Conservation (phyloP, 2,113 vertebrate species). For the Pavo muticus region DNA sequence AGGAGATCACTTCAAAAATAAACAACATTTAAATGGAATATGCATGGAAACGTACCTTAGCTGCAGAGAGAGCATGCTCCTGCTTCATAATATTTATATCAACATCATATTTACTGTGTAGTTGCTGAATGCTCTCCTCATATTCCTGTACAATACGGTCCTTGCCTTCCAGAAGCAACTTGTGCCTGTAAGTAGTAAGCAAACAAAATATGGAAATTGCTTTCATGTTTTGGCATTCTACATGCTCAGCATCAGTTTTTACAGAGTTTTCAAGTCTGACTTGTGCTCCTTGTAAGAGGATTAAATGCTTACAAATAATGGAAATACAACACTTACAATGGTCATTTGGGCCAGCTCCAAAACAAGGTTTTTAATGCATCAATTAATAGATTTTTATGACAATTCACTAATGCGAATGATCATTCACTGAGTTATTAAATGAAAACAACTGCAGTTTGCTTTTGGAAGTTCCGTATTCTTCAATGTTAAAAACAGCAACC, state of each 20-base stretch:
- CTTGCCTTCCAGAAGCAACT: conserved; percentile 84
- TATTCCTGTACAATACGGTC: conserved; percentile 77
- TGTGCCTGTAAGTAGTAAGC: conserved; percentile 73
- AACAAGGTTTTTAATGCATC: not conserved
- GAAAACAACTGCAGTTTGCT: not conserved
- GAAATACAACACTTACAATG: not conserved
- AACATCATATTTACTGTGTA: conserved; percentile 82
- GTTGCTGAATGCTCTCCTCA: conserved; percentile 79
- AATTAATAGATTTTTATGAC: not conserved
- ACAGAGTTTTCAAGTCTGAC: not conserved
- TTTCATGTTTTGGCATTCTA: not conserved
- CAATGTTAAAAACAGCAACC: not conserved
- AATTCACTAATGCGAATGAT: not conserved
- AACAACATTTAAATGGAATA: not conserved
- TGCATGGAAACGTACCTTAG: conserved; percentile 81
- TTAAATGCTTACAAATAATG: not conserved
- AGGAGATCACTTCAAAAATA: not conserved
- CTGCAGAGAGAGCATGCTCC: conserved; percentile 84
- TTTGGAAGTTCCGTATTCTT: not conserved
- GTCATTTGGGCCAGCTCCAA: not conserved
- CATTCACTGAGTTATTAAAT: not conserved
- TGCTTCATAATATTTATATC: conserved; percentile 85
- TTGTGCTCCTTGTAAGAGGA: not conserved
- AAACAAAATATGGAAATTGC: conserved; percentile 8
- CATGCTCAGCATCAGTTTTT: not conserved